Evolutionary conservation across 2,113 vertebrate genomes (phyloP).

Genomic region (Panthera tigris): DNA sequence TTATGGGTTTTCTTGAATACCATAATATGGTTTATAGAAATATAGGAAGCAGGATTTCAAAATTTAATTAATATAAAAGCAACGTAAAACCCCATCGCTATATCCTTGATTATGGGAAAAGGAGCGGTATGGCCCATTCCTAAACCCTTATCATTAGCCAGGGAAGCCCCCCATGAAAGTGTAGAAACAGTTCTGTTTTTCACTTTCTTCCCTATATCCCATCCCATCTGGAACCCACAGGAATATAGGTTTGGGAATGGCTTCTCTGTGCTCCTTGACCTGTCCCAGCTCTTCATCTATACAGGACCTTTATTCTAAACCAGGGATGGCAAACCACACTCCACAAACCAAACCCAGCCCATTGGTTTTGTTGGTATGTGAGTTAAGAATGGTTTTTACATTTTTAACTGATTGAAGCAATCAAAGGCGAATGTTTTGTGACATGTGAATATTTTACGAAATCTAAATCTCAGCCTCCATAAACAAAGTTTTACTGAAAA

Average conservation of each 20-base stretch:
- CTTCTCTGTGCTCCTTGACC: not conserved
- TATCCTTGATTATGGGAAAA: not conserved
- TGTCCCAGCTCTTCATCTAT: not conserved
- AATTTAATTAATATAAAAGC: constrained; percentile 26
- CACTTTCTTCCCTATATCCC: not conserved
- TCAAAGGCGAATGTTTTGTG: not conserved
- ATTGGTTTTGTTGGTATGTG: not conserved
- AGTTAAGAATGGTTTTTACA: constrained; percentile 4
- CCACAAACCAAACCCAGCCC: not conserved
- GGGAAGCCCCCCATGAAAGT: not conserved
- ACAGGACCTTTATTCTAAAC: not conserved
- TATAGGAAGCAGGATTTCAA: not conserved
- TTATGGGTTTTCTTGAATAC: not conserved
- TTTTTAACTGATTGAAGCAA: not conserved
- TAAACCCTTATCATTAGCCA: not conserved
- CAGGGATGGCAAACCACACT: not conserved
- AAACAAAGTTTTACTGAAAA: not conserved
- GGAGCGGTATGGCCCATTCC: no score
- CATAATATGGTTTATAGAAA: not conserved
- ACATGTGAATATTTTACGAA: not conserved
- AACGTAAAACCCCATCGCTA: not conserved
- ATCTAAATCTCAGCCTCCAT: not conserved
- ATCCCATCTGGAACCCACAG: not conserved
- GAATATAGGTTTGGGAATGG: not conserved
- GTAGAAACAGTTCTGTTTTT: not conserved